A percentile compares a stretch with the other conserved stretches of the same genome.
phyloP scores from a whole-genome alignment of 1,140 invertebrate genomes.

The Achroia grisella region DNA sequence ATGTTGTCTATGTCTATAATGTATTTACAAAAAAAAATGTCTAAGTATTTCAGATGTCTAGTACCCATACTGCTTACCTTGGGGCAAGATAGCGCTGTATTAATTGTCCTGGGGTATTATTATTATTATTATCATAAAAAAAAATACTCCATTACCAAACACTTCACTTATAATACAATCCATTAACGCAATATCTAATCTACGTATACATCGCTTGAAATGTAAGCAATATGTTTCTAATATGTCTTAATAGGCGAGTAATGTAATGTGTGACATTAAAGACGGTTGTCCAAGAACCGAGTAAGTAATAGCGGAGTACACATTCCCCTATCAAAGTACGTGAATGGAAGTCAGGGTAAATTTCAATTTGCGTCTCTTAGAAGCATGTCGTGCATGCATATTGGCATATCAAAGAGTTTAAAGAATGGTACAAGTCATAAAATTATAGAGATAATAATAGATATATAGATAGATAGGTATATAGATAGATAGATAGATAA shows the following conservation, averaged over 20 bases:
- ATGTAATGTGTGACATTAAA: neutral
- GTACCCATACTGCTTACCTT: too few species aligned
- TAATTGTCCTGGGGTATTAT: too few species aligned
- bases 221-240: neutral
- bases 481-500: too few species aligned
- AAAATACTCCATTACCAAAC: too few species aligned
- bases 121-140: too few species aligned
- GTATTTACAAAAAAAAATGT: too few species aligned
- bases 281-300: neutral
- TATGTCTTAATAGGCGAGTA: neutral
- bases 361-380: slow-evolving; percentile 31
- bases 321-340: slow-evolving; percentile 8
- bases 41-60: too few species aligned
- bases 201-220: neutral
- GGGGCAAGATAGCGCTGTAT: too few species aligned
- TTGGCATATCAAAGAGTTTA: slow-evolving; percentile 28
- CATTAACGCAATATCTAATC: too few species aligned
- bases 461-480: too few species aligned
- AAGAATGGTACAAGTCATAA: slow-evolving; percentile 6
- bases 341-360: slow-evolving; percentile 15
- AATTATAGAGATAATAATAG: too few species aligned
- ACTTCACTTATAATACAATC: neutral
- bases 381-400: slow-evolving; percentile 27
- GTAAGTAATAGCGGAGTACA: neutral
- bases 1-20: too few species aligned